Base-by-base conservation (phyloP, 2,888 invertebrate species). In the Tipula unca region DNA sequence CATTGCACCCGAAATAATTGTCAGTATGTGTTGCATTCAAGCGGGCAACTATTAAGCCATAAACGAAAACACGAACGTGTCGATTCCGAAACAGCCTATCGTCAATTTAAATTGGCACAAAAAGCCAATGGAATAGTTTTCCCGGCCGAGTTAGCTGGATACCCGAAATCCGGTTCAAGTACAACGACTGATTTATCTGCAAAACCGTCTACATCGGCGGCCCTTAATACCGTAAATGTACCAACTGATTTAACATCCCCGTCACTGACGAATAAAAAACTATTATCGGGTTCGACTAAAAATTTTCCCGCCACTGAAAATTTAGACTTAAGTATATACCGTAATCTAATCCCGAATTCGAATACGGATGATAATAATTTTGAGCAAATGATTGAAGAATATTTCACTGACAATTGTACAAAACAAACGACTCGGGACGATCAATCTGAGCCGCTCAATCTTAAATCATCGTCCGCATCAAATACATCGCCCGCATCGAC, bases 1-100 rank as follows among this genome's bases (percentile, higher is more conserved):
- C 99, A 99, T 91, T 99, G 99, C 92, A 98, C 99, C 88, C 93
- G 99, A 86, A 96, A 96, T 1, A 96, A 96, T 86, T 99, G 99
- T 92, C 96, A 95, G 90, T 99, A 98, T 90, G 98, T 99, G 2
- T 93, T 99, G 87, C 99, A 99, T 90, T 98, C 98, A 42, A 97
- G 98, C 89, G 97, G 98, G 85, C 99, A 99, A 90, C 94, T 99
- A 87, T 97, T 98, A 91, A 98, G 98, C 10, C 99, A 99, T 91
- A 99, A 99, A 91, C 94, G 99, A 86, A 99, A 98, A 89, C 99
- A 99, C 90, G 99, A 99, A 91, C 94, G 98, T 85, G 95, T 96
- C 89, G 98, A 98, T 88, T 96, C 96, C 39, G 98, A 99, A 89
- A 93, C 90, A 86, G 90, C 90, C 0, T 91, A 90, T 87, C 90